Evolutionary conservation across 1,140 invertebrate species (phyloP).

Genomic region (Drosophila rufa): DNA sequence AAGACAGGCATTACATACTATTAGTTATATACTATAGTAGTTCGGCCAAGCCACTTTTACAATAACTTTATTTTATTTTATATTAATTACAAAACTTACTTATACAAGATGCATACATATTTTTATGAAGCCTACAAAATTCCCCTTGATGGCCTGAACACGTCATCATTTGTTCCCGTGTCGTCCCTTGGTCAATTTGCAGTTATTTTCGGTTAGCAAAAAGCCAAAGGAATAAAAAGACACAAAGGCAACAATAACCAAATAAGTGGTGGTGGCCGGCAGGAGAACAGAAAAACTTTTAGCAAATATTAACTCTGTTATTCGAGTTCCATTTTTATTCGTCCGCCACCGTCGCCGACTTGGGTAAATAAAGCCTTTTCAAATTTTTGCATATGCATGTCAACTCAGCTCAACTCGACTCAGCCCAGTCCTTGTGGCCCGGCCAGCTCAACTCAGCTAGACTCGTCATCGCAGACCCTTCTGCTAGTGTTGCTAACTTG

Average conservation of each 20-base stretch:
- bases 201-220: slow-evolving; percentile 28
- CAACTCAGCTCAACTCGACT: slow-evolving; percentile 45
- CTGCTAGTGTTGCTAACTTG: background rate
- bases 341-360: slow-evolving; percentile 17
- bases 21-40: too few relatives aligned
- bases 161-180: slow-evolving; percentile 17
- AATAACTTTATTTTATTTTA: background rate
- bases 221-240: slow-evolving; percentile 32
- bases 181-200: slow-evolving; percentile 34
- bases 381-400: slow-evolving; percentile 66
- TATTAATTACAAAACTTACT: background rate
- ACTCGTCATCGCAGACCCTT: slow-evolving; percentile 16
- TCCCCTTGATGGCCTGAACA: slow-evolving; percentile 3
- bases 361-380: slow-evolving; percentile 66
- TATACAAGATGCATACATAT: background rate
- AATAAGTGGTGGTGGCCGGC: slow-evolving; percentile 12
- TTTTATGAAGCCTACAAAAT: background rate
- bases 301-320: slow-evolving; percentile 65
- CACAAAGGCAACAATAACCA: slow-evolving; percentile 38
- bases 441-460: slow-evolving; percentile 3
- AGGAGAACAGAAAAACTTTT: slow-evolving; percentile 47
- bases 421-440: slow-evolving; percentile 2
- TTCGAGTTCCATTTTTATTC: slow-evolving; percentile 46
- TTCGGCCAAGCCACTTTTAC: too few relatives aligned
- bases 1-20: too few relatives aligned